Evolutionary conservation across 1,140 invertebrate species (phyloP).

Genomic region (Aphidius gifuensis): DNA sequence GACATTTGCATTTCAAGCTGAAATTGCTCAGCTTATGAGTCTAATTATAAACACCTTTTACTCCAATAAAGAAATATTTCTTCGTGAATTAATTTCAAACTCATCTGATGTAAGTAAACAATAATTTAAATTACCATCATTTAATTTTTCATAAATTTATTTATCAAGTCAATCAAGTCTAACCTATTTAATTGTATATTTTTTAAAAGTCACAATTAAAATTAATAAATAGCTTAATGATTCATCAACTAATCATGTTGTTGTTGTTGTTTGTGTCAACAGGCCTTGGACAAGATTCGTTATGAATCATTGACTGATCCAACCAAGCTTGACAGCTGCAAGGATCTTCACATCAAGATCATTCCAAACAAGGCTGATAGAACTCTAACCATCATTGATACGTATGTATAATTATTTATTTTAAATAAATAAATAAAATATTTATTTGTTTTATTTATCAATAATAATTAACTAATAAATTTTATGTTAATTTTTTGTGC

Average conservation of each 20-base stretch:
- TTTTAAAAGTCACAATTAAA: no score
- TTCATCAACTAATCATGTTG: no score
- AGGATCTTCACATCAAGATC: slow-evolving; percentile 76
- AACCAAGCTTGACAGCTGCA: slow-evolving; percentile 72
- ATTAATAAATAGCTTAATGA: no score
- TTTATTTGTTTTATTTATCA: background rate
- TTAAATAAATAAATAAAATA: background rate
- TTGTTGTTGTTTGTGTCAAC: no score
- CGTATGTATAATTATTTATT: background rate
- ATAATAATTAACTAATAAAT: slow-evolving; percentile 4
- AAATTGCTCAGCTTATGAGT: slow-evolving; percentile 84
- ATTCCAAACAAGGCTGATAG: slow-evolving; percentile 75
- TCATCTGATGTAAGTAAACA: slow-evolving; percentile 62
- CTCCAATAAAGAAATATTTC: slow-evolving; percentile 99
- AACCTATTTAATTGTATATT: no score
- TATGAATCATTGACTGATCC: slow-evolving; percentile 81
- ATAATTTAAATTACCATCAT: background rate
- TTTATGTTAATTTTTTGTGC: background rate
- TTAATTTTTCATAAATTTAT: background rate
- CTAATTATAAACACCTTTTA: slow-evolving; percentile 99
- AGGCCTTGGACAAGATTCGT: slow-evolving; percentile 60
- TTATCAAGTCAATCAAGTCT: background rate
- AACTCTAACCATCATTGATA: slow-evolving; percentile 76
- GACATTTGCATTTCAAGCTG: slow-evolving; percentile 76
- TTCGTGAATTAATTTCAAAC: slow-evolving; percentile 92